Evolutionary conservation across 1,140 invertebrate genomes (phyloP), one percentile per base, ranked within the genome.

Genomic region (Megalopta genalis): DNA sequence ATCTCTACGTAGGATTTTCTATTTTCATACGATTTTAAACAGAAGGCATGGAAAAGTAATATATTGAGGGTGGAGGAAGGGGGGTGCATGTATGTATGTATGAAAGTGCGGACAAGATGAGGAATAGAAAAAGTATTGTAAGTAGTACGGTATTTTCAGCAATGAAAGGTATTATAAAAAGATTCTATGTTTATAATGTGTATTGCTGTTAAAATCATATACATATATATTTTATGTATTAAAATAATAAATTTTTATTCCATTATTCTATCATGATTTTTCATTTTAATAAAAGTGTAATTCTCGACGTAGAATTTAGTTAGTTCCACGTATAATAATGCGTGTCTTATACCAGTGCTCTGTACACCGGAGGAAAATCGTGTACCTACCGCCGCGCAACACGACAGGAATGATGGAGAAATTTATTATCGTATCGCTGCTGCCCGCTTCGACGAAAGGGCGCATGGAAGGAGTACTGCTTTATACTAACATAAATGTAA

Each of bases 181-280:
- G 39, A 71, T 78, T 82, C 68, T 62, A 82, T 73, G 63, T 86
- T 82, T 85, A 79, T 80, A 76, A 60, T 49, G 54, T 86, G 74
- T 82, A 88, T 83, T 82, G 63, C 84, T 78, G 80, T 87, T 85
- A 81, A 84, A 64, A 75, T 66, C 68, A 63, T 85, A 85, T 85
- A 85, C 64, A 81, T 73, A 82, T 87, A 84, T 88, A 87, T 88
- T 87, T 88, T 88, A 88, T 88, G 77, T 88, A 88, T 52, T 62
- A 64, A 84, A 79, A 73, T 46, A 88, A 84, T 86, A 78, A 86
- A 88, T 84, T 80, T 80, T 80, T 87, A 87, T 86, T 85, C 68
- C 23, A 79, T 79, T 76, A 85, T 82, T 84, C 74, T 57, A 72
- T 65, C 39, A 70, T 42, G 69, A 70, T 39, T 71, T 71, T 37